Evolutionary conservation across 1,140 invertebrate genomes (phyloP), one percentile per base, ranked within the genome.

Genomic region (Archegozetes longisetosus): DNA sequence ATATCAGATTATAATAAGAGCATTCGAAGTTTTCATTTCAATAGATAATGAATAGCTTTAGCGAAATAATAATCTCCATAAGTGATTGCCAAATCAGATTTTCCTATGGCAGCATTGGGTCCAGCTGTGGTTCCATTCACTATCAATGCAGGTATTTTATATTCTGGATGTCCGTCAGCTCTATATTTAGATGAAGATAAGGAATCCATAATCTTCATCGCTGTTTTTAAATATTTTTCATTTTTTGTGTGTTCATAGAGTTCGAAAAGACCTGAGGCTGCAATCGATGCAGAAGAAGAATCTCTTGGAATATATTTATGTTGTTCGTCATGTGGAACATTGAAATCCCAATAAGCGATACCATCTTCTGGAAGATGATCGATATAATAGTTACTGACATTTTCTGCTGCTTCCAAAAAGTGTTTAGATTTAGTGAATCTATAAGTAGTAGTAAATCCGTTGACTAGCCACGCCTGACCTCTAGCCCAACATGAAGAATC

Each of bases 381-480:
- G 20, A 55, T 55, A 17, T 40, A 40, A 40, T 40, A 40, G 32
- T 40, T 40, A 9, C 6, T 17, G 6, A 40, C 6, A 40, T 28
- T 9, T 26, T 55, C 53, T 6, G 53, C 53, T 6, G 53, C 25
- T 4, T 22, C 27, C 25, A 55, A 26, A 55, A 25, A 28, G 6
- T 49, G 9, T 12, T 20, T n/a, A 9, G 25, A 22, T 55, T 46
- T 27, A 9, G 53, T 55, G 53, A 22, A 26, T 20, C 53, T 23
- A 46, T 55, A 55, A 46, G 25, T 23, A 6, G 17, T 23, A 9
- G 53, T 55, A 26, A 25, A 55, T 9, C 53, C 53, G 25, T 20
- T 55, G 53, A 55, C 25, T 9, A 55, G 53, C 53, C 53, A 55
- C 6, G 53, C 53, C 53, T 55, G 53, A 27, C 53, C 53, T 22